A percentile compares a stretch with the other conserved stretches of the same genome.
These are phyloP conservation scores for Pinctada fucata DNA, from an alignment of 2,888 invertebrate genomes.

Conservation along the genomic window DNA sequence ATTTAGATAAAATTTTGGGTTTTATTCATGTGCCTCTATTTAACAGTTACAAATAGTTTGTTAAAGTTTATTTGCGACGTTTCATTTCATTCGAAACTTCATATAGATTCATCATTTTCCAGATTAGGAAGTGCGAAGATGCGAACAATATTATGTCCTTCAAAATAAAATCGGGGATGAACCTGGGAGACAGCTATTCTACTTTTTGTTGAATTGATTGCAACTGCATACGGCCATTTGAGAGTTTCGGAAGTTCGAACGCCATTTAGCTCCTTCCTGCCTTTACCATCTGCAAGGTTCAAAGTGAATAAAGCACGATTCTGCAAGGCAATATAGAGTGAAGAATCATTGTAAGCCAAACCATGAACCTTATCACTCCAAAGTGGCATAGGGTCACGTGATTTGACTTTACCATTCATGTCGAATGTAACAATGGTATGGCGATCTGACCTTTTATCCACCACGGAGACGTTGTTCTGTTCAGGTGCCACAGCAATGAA, in stretches of 20 bases:
- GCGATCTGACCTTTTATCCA: not conserved
- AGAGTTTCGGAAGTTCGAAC: not conserved
- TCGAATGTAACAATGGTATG: conserved; percentile 3
- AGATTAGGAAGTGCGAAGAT: not conserved
- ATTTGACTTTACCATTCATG: not conserved
- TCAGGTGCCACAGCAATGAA: not conserved
- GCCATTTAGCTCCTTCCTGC: not conserved
- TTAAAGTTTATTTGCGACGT: too few species aligned
- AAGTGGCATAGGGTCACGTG: not conserved
- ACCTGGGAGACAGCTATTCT: not conserved
- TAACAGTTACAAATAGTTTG: too few species aligned
- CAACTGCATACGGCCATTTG: not conserved
- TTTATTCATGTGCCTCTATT: too few species aligned
- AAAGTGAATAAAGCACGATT: not conserved
- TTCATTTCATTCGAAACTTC: too few species aligned
- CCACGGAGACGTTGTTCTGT: not conserved
- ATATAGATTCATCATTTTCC: too few species aligned
- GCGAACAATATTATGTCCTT: not conserved
- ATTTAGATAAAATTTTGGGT: too few species aligned
- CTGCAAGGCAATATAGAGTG: not conserved
- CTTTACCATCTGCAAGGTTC: not conserved
- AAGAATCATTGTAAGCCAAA: not conserved
- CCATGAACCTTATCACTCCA: not conserved
- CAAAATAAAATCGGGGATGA: not conserved
- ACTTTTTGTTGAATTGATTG: not conserved